A percentile compares a stretch with the other conserved stretches of the same genome.
phyloP scores from a whole-genome alignment of 2,113 vertebrate species.

The mouse (Mus musculus) region DNA sequence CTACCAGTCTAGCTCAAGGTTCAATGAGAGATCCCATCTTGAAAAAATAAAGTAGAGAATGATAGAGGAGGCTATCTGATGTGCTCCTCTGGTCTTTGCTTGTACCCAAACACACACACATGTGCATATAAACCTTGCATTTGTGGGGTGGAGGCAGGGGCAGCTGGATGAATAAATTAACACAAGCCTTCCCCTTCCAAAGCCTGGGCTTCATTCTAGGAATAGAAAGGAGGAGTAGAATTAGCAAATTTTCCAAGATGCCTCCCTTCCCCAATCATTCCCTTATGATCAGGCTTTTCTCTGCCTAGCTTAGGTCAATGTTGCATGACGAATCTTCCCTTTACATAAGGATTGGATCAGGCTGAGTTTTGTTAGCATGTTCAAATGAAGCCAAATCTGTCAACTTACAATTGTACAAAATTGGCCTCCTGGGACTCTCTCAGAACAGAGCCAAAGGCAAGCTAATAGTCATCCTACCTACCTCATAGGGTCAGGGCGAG shows the following conservation, averaged over 20 bases:
- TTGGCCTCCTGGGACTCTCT: constrained; percentile 57
- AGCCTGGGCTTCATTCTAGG: constrained; percentile 15
- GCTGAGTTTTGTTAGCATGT: constrained; percentile 59
- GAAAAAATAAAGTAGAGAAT: not conserved
- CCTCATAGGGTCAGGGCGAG: constrained; percentile 57
- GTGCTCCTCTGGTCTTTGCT: not conserved
- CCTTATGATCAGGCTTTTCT: constrained; percentile 52
- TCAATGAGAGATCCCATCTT: not conserved
- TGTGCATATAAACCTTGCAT: not conserved
- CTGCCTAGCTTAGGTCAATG: constrained; percentile 48
- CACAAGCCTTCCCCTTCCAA: constrained; percentile 16
- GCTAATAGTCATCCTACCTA: constrained; percentile 58
- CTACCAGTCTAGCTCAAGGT: not conserved
- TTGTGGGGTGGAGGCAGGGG: not conserved
- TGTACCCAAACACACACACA: not conserved
- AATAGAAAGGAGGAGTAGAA: constrained; percentile 44
- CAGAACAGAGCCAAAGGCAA: constrained; percentile 60
- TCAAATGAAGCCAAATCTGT: constrained; percentile 64
- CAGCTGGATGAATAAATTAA: constrained; percentile 24
- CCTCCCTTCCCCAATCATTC: not conserved
- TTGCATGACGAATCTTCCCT: constrained; percentile 59
- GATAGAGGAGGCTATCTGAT: not conserved
- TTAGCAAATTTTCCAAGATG: constrained; percentile 37
- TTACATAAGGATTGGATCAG: constrained; percentile 60
- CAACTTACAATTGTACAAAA: constrained; percentile 62